A percentile compares a stretch with the other conserved stretches of the same genome.
These are phyloP conservation scores for Andricus curvator DNA, from an alignment of 2,888 invertebrate species.

Conservation along the genomic window DNA sequence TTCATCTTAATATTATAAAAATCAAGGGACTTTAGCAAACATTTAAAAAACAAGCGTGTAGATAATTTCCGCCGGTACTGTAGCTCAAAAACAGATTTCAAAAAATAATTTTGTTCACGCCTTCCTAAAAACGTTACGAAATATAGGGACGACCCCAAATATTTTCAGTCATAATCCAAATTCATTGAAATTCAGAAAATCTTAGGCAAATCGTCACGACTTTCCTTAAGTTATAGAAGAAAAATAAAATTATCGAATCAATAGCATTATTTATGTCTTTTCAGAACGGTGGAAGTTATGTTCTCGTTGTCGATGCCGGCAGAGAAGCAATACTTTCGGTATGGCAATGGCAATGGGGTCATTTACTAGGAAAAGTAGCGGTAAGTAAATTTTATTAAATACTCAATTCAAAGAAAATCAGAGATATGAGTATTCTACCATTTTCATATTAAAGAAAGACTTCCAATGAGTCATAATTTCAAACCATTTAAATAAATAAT, in stretches of 20 bases:
- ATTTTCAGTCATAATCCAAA: no score
- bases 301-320: conserved; percentile 93
- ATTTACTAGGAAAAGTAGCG: conserved; percentile 94
- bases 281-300: conserved; percentile 94
- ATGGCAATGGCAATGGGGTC: conserved; percentile 98
- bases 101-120: no score
- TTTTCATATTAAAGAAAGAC: not conserved
- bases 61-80: no score
- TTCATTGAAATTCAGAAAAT: no score
- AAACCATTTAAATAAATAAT: not conserved
- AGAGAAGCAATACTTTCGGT: conserved; percentile 94
- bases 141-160: no score
- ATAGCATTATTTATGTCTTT: conserved; percentile 57
- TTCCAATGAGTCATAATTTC: not conserved
- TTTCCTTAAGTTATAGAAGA: not conserved
- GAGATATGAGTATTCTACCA: not conserved
- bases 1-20: no score
- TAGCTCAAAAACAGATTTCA: no score
- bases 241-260: not conserved
- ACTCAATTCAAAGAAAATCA: conserved; percentile 15
- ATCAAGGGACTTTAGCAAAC: no score
- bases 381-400: conserved; percentile 81
- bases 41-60: no score
- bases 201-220: not conserved
- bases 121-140: no score